These are phyloP conservation scores for Hipparchia sbordonii DNA, from an alignment of 2,888 invertebrate genomes.

Conservation along the genomic window DNA sequence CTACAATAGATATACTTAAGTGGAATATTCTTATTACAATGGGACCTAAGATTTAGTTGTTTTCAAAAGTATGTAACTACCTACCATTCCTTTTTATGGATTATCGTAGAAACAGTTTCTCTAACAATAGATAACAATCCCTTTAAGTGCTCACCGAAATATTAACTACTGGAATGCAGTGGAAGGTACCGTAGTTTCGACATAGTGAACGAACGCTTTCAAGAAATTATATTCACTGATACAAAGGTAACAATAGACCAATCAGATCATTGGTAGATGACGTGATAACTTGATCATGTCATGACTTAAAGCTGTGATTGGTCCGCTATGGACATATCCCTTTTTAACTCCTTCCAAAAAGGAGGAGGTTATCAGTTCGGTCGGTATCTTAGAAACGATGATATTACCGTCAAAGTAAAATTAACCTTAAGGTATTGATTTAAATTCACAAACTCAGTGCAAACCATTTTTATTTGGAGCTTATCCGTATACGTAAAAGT, in stretches of 20 bases:
- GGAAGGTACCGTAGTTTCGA: background rate
- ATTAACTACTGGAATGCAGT: slow-evolving; percentile 2
- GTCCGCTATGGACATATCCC: no score
- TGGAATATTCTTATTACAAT: slow-evolving; percentile 45
- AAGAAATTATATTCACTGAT: background rate
- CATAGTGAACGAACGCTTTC: background rate
- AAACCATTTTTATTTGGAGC: no score
- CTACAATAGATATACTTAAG: slow-evolving; percentile 35
- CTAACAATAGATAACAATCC: slow-evolving; percentile 50
- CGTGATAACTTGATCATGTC: no score
- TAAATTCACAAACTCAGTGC: no score
- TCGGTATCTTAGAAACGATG: no score
- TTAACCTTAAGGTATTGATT: no score
- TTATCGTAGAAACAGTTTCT: slow-evolving; percentile 59
- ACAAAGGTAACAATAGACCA: background rate
- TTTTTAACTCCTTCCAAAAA: no score
- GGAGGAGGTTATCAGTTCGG: no score
- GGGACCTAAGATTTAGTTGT: slow-evolving; percentile 41
- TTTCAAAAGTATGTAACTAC: slow-evolving; percentile 39
- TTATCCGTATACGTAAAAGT: no score
- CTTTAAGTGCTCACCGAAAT: slow-evolving; percentile 11
- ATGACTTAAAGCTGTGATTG: no score
- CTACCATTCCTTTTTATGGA: slow-evolving; percentile 51
- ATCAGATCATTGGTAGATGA: background rate
- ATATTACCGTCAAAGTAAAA: no score